Evolutionary conservation across 2,888 invertebrate genomes (phyloP), one percentile per base, ranked within the genome.

Genomic region (Coenonympha glycerion): DNA sequence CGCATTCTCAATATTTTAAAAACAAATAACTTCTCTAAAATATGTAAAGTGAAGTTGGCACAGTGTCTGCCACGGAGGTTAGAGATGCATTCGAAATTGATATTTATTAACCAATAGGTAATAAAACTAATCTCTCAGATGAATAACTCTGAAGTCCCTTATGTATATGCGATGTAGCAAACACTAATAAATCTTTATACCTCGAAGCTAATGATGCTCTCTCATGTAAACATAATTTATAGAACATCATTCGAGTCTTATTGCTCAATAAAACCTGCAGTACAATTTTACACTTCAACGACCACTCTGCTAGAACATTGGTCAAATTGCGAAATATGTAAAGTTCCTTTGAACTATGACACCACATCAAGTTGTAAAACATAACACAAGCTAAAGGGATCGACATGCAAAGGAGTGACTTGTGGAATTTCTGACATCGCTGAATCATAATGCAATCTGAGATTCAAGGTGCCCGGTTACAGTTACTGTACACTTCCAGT

Each of bases 331-430:
- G 69, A 83, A 79, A 82, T 59, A 50, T 49, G 58, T 66, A 71
- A 73, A 75, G 72, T 77, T 76, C 67, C 72, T 74, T 66, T 80
- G 76, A 77, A 76, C 83, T 79, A 79, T 83, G 81, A 78, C 82
- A 74, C 78, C 76, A 78, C 68, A 68, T 58, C 52, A 60, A 53
- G 63, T 60, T 60, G 60, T 68, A 66, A 75, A 62, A 59, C 59
- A 61, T 67, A 66, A 75, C 79, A 72, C 76, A 79, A 76, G 79
- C 75, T 78, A 75, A 75, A 72, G 75, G 69, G 78, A 69, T 74
- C 75, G 77, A 74, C 78, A 79, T 84, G 77, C 73, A 71, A 73
- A 61, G 63, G 69, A 68, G 71, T 81, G 83, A 82, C 79, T 81
- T 59, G 72, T 59, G 66, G 59, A 65, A 71, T 74, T 59, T 75